Conservation (phyloP, 2,888 invertebrate species). For the Cosmopolites sordidus region DNA sequence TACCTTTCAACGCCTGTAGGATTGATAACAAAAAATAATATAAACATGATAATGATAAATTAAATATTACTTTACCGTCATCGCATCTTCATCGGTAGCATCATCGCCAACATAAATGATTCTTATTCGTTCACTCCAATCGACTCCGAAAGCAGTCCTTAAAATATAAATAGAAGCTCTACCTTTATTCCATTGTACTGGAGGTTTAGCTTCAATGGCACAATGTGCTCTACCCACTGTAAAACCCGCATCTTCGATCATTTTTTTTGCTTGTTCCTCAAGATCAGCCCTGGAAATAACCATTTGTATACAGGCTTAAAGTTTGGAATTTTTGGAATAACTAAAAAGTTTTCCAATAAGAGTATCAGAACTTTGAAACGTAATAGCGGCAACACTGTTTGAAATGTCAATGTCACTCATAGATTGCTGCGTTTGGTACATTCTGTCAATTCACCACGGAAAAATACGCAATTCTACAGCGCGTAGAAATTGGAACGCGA, state of each 20-base stretch:
- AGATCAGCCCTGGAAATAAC: conserved; percentile 50
- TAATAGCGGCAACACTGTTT: too few relatives aligned
- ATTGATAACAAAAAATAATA: conserved; percentile 2
- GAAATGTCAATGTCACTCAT: too few relatives aligned
- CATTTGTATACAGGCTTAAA: too few relatives aligned
- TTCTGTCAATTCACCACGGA: too few relatives aligned
- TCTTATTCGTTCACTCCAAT: conserved; percentile 86
- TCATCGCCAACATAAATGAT: conserved; percentile 89
- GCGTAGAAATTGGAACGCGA: too few relatives aligned
- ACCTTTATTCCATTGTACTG: conserved; percentile 88
- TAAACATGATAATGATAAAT: background rate
- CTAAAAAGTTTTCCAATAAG: too few relatives aligned
- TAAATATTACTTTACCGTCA: conserved; percentile 60
- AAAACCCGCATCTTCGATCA: conserved; percentile 76
- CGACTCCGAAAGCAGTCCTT: conserved; percentile 83
- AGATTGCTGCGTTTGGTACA: too few relatives aligned
- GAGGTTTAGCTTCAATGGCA: conserved; percentile 86
- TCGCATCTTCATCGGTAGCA: conserved; percentile 85
- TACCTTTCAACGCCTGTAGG: conserved; percentile 78
- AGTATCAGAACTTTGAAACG: too few relatives aligned
- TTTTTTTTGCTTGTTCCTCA: conserved; percentile 64
- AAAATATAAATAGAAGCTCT: conserved; percentile 87
- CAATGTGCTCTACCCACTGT: conserved; percentile 76
- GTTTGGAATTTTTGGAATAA: too few relatives aligned
- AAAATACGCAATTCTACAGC: too few relatives aligned